Evolutionary conservation across 1,140 invertebrate species (phyloP), one percentile per base, ranked within the genome.

Genomic region (Sesamia nonagrioides): DNA sequence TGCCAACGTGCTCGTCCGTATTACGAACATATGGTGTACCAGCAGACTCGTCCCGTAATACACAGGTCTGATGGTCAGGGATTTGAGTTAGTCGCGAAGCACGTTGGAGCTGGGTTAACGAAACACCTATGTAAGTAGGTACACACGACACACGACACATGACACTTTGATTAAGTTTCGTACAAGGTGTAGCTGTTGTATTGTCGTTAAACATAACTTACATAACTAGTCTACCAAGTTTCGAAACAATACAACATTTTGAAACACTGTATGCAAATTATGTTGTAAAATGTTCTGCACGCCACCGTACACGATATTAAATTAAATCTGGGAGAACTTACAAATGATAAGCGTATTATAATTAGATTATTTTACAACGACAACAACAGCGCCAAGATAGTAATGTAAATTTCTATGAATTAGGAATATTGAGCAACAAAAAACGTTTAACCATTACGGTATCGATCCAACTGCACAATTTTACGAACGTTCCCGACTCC

Each of bases 381-480:
- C n/a, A 66, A 42, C 37, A 42, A 21, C 61, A 2, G 9, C 37
- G n/a, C 37, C 4, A 18, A 66, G 61, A 37, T 17, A 42, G 9
- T 42, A 18, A 11, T 17, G 21, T 40, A 42, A 66, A 66, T 66
- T 11, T 66, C 61, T 40, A 66, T 66, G 42, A 66, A 33, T 58
- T 58, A 66, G 37, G 37, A 42, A 21, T 9, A 13, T 45, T 45
- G 11, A 45, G 13, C 21, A 58, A 58, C 35, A 66, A 66, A n/a
- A 66, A 42, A 66, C 61, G 61, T 40, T 66, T 66, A 66, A 66
- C 33, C 63, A 27, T 48, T 69, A 17, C 66, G 66, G 18, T 48
- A 69, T 69, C 66, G 66, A 50, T 7, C 66, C 42, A 27, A 69
- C 11, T 69, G 66, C 50, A n/a, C 50, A 50, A 69, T 69, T 45